Evolutionary conservation across 2,888 invertebrate genomes (phyloP).

Genomic region (Philhelius pedissequus): DNA sequence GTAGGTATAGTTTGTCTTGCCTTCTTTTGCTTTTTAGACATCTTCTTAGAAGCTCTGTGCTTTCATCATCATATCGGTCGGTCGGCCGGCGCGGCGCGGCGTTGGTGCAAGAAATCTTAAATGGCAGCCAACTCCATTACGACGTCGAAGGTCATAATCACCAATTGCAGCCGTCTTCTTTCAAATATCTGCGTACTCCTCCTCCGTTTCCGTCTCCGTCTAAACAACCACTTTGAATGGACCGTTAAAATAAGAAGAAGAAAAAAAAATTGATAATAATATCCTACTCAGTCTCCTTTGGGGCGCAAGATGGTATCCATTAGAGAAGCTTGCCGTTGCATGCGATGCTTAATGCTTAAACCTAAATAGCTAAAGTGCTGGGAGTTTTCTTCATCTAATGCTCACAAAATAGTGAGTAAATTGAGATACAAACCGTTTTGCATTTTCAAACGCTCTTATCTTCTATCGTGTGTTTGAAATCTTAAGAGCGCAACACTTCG

Average conservation of each 20-base stretch:
- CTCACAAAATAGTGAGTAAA: constrained; percentile 61
- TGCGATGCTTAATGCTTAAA: constrained; percentile 33
- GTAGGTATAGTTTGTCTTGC: background rate
- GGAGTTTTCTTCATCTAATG: constrained; percentile 60
- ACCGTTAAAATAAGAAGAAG: constrained; percentile 6
- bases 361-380: constrained; percentile 47
- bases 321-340: constrained; percentile 34
- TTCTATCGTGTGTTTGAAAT: constrained; percentile 49
- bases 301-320: constrained; percentile 38
- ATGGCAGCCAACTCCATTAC: constrained; percentile 41
- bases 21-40: background rate
- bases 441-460: constrained; percentile 46
- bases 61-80: background rate
- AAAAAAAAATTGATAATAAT: background rate
- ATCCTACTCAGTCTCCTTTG: constrained; percentile 33
- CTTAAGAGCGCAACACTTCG: constrained; percentile 55
- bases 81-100: too few species aligned
- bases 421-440: constrained; percentile 65
- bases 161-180: constrained; percentile 45
- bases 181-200: constrained; percentile 13
- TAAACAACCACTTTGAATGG: constrained; percentile 56
- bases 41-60: background rate
- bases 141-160: constrained; percentile 51
- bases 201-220: constrained; percentile 4
- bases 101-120: constrained; percentile 12